Evolutionary conservation across 2,113 vertebrate genomes (phyloP).

Genomic region (Xerus inauris): DNA sequence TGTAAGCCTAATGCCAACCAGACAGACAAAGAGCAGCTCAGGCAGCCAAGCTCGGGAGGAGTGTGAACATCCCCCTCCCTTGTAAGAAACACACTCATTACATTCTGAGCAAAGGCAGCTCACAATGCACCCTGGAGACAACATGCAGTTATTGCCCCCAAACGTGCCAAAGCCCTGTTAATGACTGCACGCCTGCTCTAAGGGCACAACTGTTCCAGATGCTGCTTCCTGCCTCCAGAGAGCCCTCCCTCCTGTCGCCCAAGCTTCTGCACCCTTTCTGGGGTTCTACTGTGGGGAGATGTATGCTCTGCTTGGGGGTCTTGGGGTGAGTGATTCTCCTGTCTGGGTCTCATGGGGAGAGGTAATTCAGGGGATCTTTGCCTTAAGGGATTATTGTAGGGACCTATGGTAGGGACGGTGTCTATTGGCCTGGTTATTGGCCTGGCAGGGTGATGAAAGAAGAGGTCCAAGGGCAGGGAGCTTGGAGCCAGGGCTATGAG

Average conservation of each 20-base stretch:
- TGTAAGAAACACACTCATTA: slow-evolving; percentile 58
- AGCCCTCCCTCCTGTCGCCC: neutral
- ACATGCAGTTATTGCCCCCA: slow-evolving; percentile 59
- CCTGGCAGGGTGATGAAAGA: neutral
- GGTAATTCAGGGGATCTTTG: neutral
- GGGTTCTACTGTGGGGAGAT: neutral
- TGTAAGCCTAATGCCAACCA: slow-evolving; percentile 45
- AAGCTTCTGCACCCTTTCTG: neutral
- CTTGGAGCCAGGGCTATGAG: neutral
- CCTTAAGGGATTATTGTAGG: neutral
- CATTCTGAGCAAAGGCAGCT: slow-evolving; percentile 57
- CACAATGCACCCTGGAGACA: slow-evolving; percentile 29
- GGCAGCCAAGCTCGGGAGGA: neutral
- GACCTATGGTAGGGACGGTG: neutral
- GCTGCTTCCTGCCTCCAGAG: neutral
- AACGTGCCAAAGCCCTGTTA: slow-evolving; percentile 56
- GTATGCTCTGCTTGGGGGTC: too few relatives aligned
- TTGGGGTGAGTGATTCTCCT: neutral
- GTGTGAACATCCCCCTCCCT: neutral
- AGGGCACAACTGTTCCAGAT: slow-evolving; percentile 61
- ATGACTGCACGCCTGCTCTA: slow-evolving; percentile 34
- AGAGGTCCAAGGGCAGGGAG: neutral
- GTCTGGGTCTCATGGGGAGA: neutral
- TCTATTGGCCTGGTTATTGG: neutral
- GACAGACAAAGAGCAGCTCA: neutral